Evolutionary conservation across 2,797 vertebrate genomes (phyloP).

Genomic region (Eutrigla gurnardus): DNA sequence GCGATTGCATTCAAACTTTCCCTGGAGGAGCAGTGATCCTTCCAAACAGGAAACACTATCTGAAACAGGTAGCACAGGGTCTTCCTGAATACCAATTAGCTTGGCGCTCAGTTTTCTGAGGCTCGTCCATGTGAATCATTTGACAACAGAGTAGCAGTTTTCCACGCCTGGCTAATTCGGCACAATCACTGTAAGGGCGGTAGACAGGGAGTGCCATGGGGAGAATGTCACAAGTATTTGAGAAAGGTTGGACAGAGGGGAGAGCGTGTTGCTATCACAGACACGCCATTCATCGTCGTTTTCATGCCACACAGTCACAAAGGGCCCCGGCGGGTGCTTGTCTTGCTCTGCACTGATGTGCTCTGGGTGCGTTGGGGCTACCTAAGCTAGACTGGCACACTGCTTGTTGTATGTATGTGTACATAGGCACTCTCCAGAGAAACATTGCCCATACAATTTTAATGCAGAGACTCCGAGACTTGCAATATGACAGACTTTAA

Average conservation of each 20-base stretch:
- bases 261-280: conserved; percentile 40
- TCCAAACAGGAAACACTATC: conserved; percentile 49
- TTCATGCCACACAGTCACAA: conserved; percentile 23
- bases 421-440: background rate
- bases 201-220: conserved; percentile 37
- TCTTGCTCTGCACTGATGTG: conserved; percentile 4
- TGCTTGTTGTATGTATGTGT: background rate
- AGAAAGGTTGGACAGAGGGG: conserved; percentile 68
- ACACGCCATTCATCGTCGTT: conserved; percentile 52
- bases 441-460: background rate
- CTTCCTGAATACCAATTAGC: conserved; percentile 69
- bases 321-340: conserved; percentile 4
- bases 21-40: conserved; percentile 50
- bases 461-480: background rate
- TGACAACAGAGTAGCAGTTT: conserved; percentile 64
- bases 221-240: conserved; percentile 65
- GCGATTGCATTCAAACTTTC: conserved; percentile 48
- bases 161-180: conserved; percentile 58
- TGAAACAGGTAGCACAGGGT: conserved; percentile 56
- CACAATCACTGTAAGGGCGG: conserved; percentile 58
- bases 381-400: background rate
- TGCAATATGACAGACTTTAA: background rate
- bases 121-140: conserved; percentile 66
- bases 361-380: background rate
- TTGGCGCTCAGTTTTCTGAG: conserved; percentile 17